Evolutionary conservation across 2,888 invertebrate genomes (phyloP), one percentile per base, ranked within the genome.

Genomic region (Drosophila anceps): DNA sequence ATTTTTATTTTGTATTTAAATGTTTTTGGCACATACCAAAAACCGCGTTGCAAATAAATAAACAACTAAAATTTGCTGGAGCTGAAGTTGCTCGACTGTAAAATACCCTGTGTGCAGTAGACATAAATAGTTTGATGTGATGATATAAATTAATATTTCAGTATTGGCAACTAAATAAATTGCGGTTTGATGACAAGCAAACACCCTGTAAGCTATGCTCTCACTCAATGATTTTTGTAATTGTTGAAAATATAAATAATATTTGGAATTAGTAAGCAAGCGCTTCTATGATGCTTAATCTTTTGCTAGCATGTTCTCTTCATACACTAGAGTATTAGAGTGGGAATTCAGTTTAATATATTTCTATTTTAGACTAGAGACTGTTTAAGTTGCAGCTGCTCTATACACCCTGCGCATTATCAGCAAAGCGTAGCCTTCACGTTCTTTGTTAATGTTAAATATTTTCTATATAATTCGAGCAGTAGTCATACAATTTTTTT

Each of bases 21-120:
- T 68, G 63, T 62, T 35, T 54, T 73, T 76, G 83, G 69, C 87
- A 69, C 62, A 73, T 81, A 67, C 64, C 70, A 68, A 69, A 79
- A 81, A 73, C 79, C 76, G 44, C 81, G 66, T 15, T n/a, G 57
- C 51, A 72, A 63, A 72, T 54, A 54, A 68, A 48, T 53, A 59
- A 35, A 50, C 37, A 59, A n/a, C 10, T 53, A 9, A 33, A 61
- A 54, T 54, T 54, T 0, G 13, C 0, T 13, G 0, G 4, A 20
- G 15, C 13, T 24, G 8, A 15, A 27, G 37, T 24, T 27, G n/a
- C 4, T 0, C 3, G 24, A 39, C 27, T 12, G 0, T 7, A 6
- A 39, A n/a, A 51, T 69, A 29, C 39, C 7, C 55, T 51, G 4
- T 31, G 12, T 1, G 29, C 33, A 6, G 29, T 37, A 5, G 13